phyloP scores from a whole-genome alignment of 1,140 invertebrate species.

The Elymnias hypermnestra region DNA sequence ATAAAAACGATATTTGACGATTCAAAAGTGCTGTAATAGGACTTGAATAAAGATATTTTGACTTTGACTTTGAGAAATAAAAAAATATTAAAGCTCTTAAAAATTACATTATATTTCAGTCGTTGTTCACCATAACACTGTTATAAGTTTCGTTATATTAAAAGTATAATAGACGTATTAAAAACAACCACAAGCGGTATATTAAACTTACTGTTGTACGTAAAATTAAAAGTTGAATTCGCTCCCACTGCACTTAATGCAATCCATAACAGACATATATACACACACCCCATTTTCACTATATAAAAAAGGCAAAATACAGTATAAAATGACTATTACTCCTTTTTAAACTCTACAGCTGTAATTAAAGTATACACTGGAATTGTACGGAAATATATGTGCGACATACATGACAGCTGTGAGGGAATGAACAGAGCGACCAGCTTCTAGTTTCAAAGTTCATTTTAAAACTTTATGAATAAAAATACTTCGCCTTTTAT shows the following conservation, averaged over 20 bases:
- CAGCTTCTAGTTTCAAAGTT: background rate
- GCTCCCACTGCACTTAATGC: slow-evolving; percentile 1
- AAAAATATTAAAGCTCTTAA: too few relatives aligned
- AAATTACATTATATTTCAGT: too few relatives aligned
- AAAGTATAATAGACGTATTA: too few relatives aligned
- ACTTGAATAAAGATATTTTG: too few relatives aligned
- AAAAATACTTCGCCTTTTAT: too few relatives aligned
- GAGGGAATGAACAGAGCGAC: slow-evolving; percentile 3
- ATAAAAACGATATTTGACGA: too few relatives aligned
- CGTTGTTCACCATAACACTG: too few relatives aligned
- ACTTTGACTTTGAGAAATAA: too few relatives aligned
- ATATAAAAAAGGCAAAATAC: slow-evolving; percentile 1
- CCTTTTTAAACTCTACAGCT: slow-evolving; percentile 9
- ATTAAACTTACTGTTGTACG: slow-evolving; percentile 29
- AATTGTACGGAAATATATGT: slow-evolving; percentile 20
- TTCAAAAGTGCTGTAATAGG: too few relatives aligned
- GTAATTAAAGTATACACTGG: slow-evolving; percentile 22
- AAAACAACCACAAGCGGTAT: background rate
- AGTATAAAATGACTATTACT: slow-evolving; percentile 14
- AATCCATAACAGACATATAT: slow-evolving; percentile 18
- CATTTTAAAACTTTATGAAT: too few relatives aligned
- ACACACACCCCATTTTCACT: slow-evolving; percentile 23
- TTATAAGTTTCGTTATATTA: too few relatives aligned
- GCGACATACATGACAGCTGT: slow-evolving; percentile 10
- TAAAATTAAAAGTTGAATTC: slow-evolving; percentile 26